Evolutionary conservation across 1,140 invertebrate species (phyloP).

Genomic region (Ruditapes philippinarum): DNA sequence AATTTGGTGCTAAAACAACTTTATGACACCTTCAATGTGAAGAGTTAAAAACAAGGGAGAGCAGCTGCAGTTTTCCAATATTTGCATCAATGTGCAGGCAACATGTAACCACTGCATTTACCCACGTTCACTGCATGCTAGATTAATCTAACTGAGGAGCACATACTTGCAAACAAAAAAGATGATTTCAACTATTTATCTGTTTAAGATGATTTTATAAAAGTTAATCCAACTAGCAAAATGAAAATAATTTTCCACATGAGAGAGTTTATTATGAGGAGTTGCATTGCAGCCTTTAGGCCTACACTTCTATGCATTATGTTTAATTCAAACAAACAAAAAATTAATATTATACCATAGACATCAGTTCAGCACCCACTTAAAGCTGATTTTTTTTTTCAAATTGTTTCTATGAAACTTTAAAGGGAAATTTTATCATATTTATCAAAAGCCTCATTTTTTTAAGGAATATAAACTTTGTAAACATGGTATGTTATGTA

Average conservation of each 20-base stretch:
- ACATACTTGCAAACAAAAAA: neutral
- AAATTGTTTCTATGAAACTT: too few species aligned
- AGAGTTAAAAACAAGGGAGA: slow-evolving; percentile 33
- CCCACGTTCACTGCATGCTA: neutral
- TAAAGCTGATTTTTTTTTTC: too few species aligned
- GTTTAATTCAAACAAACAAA: too few species aligned
- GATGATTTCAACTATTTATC: neutral
- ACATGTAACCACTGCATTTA: neutral
- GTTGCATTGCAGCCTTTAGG: too few species aligned
- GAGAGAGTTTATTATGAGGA: neutral
- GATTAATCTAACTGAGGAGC: neutral
- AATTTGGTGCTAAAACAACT: slow-evolving; percentile 42
- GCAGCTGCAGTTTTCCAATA: slow-evolving; percentile 54
- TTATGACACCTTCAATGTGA: slow-evolving; percentile 1
- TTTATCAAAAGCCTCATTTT: too few species aligned
- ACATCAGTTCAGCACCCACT: too few species aligned
- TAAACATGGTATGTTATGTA: too few species aligned
- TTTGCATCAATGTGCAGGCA: neutral
- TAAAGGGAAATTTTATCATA: too few species aligned
- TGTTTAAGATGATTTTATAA: neutral
- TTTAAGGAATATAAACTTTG: too few species aligned
- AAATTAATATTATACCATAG: too few species aligned
- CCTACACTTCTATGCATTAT: too few species aligned
- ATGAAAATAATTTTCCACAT: neutral
- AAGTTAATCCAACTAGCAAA: neutral